Base-by-base conservation (phyloP, 2,797 vertebrate species). In the Champsocephalus gunnari region DNA sequence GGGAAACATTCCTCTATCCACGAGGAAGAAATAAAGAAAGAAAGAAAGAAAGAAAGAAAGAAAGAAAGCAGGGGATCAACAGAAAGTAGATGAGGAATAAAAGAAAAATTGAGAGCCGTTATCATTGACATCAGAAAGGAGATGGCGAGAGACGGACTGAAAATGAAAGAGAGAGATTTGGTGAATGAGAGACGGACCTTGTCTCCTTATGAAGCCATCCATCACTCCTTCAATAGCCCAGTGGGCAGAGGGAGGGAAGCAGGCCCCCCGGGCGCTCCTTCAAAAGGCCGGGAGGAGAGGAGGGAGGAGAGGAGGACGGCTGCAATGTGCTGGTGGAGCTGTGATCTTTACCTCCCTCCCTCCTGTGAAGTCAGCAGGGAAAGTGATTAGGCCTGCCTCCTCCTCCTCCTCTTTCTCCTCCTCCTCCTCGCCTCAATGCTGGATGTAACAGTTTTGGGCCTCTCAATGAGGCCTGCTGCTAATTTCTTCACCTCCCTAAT, bases 121-220 rank as follows among this genome's bases (percentile, higher is more conserved):
- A 66, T 73, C 9, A 11, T 1, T 19, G 66, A 69, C n/a, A n/a
- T 16, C 41, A 28, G 41, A 28, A 50, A 54, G 41, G 38, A 64
- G 60, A 64, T 0, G 13, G 2, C 21, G 55, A 50, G 55, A 55
- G 57, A 72, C 8, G 0, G 55, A 32, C 19, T 14, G 55, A 51
- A 48, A 69, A 65, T 32, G 68, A 72, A 0, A 43, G 82, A 84
- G 43, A 62, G 70, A 71, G 79, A 80, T 82, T 75, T 64, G 73
- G 82, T 73, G 80, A 91, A 79, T 79, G 85, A 88, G 77, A 76
- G 87, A 86, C 82, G 87, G 77, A 89, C 84, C 44, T 62, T 17
- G 80, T 56, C 86, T 92, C 81, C 91, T 94, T 94, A 94, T 95
- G 90, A 95, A 95, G 94, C 90, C 92, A 95, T 95, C 95, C 91